phyloP scores from a whole-genome alignment of 2,888 invertebrate species.

The Acronicta aceris region DNA sequence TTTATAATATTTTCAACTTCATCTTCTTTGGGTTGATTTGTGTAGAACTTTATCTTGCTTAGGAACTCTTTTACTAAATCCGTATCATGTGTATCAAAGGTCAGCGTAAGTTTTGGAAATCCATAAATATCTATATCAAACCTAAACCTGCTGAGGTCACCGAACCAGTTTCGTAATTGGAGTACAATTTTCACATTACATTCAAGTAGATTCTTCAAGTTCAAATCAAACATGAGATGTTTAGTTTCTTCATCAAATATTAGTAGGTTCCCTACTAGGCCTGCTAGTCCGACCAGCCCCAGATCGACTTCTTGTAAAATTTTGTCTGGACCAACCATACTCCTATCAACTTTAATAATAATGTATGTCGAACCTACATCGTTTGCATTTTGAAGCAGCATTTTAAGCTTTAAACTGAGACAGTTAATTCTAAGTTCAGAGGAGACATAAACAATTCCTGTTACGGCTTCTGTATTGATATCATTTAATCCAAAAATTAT shows the following conservation, averaged over 20 bases:
- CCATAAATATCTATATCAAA: constrained; percentile 21
- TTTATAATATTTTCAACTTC: constrained; percentile 40
- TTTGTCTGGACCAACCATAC: constrained; percentile 17
- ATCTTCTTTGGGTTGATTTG: constrained; percentile 49
- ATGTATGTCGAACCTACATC: not conserved
- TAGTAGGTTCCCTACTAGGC: constrained; percentile 36
- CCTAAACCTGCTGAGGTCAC: constrained; percentile 21
- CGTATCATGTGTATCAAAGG: constrained; percentile 2
- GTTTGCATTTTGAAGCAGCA: constrained; percentile 6
- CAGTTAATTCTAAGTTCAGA: constrained; percentile 5
- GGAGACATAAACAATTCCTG: constrained; percentile 13
- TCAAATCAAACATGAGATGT: too few relatives aligned
- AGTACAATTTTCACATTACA: constrained; percentile 13
- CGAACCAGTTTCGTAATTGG: constrained; percentile 2
- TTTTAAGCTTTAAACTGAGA: too few relatives aligned
- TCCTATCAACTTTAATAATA: constrained; percentile 21
- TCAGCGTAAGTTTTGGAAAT: constrained; percentile 24
- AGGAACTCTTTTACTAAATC: constrained; percentile 15
- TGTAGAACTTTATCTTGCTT: constrained; percentile 34
- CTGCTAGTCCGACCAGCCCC: constrained; percentile 21
- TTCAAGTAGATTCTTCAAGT: not conserved
- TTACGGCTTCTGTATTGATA: constrained; percentile 12
- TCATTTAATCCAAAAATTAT: constrained; percentile 12
- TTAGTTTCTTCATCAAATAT: constrained; percentile 11
- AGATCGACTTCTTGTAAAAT: constrained; percentile 27